A percentile compares a stretch with the other conserved stretches of the same genome.
phyloP scores from a whole-genome alignment of 2,888 invertebrate genomes.

The Falcaria lacertinaria region DNA sequence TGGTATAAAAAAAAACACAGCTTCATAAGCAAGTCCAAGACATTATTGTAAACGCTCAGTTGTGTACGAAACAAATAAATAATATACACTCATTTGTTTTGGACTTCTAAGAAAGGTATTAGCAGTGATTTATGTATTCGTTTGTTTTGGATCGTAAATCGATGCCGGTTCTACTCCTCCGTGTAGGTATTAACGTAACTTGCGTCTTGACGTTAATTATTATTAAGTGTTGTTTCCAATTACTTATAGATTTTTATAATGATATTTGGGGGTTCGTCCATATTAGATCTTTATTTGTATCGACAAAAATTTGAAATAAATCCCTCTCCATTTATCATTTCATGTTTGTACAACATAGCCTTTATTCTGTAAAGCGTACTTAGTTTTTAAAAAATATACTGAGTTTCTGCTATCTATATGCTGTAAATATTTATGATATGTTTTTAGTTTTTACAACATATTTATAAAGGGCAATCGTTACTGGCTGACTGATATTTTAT shows the following conservation, averaged over 20 bases:
- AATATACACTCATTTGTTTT: slow-evolving; percentile 15
- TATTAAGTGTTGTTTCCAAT: not conserved
- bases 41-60: slow-evolving; percentile 3
- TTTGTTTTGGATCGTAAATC: slow-evolving; percentile 17
- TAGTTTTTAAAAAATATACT: too few relatives aligned
- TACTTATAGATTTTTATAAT: not conserved
- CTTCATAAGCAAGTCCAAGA: not conserved
- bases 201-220: slow-evolving; percentile 8
- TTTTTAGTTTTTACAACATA: too few relatives aligned
- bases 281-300: not conserved
- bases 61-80: slow-evolving; percentile 7
- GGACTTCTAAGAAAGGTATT: slow-evolving; percentile 19
- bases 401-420: too few relatives aligned
- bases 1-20: not conserved
- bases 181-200: slow-evolving; percentile 16
- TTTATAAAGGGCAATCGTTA: too few relatives aligned
- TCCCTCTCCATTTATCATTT: too few relatives aligned
- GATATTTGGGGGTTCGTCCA: not conserved
- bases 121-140: slow-evolving; percentile 26
- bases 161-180: slow-evolving; percentile 12
- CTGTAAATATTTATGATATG: too few relatives aligned
- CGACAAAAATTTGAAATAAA: not conserved
- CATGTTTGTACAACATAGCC: too few relatives aligned
- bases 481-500: too few relatives aligned
- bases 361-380: too few relatives aligned